phyloP scores from a whole-genome alignment of 1,140 invertebrate genomes.

The Oryzaephilus surinamensis region DNA sequence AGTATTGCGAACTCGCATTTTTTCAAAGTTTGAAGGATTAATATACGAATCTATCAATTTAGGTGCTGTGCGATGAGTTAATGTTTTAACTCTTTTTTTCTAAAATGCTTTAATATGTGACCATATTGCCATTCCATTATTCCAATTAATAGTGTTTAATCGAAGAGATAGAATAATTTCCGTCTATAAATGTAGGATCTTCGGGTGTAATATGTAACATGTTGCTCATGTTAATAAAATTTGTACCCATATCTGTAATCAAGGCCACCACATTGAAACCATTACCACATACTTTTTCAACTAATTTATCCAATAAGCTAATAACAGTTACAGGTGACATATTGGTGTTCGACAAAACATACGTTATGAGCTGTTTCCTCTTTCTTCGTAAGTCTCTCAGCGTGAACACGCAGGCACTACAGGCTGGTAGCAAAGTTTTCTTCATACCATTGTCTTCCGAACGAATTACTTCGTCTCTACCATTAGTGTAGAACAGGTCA shows the following conservation, averaged over 20 bases:
- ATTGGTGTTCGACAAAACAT: slow-evolving; percentile 14
- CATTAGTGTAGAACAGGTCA: slow-evolving; percentile 13
- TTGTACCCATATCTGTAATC: slow-evolving; percentile 18
- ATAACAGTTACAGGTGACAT: too few relatives aligned
- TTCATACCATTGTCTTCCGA: slow-evolving; percentile 16
- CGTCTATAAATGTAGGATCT: slow-evolving; percentile 17
- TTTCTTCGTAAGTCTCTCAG: slow-evolving; percentile 15
- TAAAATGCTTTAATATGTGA: slow-evolving; percentile 7
- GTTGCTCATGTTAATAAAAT: slow-evolving; percentile 18
- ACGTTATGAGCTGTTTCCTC: slow-evolving; percentile 24
- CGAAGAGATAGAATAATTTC: slow-evolving; percentile 21
- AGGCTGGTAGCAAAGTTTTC: slow-evolving; percentile 12
- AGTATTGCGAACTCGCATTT: slow-evolving; percentile 27
- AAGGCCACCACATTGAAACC: slow-evolving; percentile 19
- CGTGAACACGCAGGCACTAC: slow-evolving; percentile 19
- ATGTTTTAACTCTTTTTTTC: slow-evolving; percentile 11
- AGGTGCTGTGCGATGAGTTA: slow-evolving; percentile 12
- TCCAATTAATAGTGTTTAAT: slow-evolving; percentile 15
- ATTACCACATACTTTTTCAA: slow-evolving; percentile 14
- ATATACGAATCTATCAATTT: slow-evolving; percentile 25
- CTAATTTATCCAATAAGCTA: too few relatives aligned
- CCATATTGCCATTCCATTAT: not conserved
- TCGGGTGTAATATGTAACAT: slow-evolving; percentile 14
- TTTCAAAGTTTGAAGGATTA: slow-evolving; percentile 26
- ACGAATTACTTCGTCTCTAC: slow-evolving; percentile 18